Percentiles rank a stretch among this genome's conserved stretches.
phyloP scores from a whole-genome alignment of 2,888 invertebrate genomes.

The Sisyra nigra region DNA sequence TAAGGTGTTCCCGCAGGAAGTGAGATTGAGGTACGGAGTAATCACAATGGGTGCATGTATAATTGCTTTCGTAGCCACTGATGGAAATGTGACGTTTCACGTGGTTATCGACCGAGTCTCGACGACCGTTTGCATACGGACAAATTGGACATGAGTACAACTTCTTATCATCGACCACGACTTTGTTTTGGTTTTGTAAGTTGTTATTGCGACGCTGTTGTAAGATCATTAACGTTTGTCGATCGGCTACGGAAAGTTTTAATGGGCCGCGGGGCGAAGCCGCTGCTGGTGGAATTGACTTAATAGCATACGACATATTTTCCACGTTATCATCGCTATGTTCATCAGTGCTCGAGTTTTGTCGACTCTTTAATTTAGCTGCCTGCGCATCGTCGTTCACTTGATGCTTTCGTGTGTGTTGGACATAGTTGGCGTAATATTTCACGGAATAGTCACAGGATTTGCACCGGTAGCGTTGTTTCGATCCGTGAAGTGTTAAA shows the following conservation, averaged over 20 bases:
- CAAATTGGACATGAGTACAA: constrained; percentile 57
- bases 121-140: constrained; percentile 60
- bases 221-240: constrained; percentile 40
- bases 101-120: constrained; percentile 60
- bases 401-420: constrained; percentile 67
- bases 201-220: constrained; percentile 29
- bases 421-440: constrained; percentile 68
- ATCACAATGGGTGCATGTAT: constrained; percentile 69
- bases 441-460: constrained; percentile 79
- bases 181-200: constrained; percentile 24
- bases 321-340: constrained; percentile 5
- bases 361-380: constrained; percentile 27
- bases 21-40: constrained; percentile 59
- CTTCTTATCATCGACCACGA: constrained; percentile 30
- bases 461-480: constrained; percentile 68
- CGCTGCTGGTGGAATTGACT: constrained; percentile 15
- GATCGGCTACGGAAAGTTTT: constrained; percentile 41
- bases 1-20: constrained; percentile 61
- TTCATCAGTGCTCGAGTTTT: constrained; percentile 10
- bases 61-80: constrained; percentile 37
- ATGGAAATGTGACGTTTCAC: constrained; percentile 52
- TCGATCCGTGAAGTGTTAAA: constrained; percentile 64
- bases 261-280: constrained; percentile 26
- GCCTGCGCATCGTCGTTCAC: constrained; percentile 49
- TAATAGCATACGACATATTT: constrained; percentile 7